Evolutionary conservation across 2,888 invertebrate genomes (phyloP), one percentile per base, ranked within the genome.

Genomic region (Phyllotreta cruciferae): DNA sequence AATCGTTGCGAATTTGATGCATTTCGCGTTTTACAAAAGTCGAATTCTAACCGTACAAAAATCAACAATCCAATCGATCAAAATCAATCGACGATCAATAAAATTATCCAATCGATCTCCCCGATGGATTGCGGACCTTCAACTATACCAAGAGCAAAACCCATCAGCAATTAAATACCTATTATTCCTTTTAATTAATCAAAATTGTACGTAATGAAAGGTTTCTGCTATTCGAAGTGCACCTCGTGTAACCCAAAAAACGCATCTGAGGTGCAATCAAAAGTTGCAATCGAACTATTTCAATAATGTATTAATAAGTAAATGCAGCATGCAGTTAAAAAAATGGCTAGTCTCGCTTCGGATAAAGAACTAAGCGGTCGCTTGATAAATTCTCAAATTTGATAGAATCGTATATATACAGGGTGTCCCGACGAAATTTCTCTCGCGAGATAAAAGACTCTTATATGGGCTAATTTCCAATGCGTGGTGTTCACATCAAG

Each of bases 291-390:
- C 49, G n/a, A 47, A 41, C 58, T 58, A 50, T 24, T 52, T 58
- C 41, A 41, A 52, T 64, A 62, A 66, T 64, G 65, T 56, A 64
- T n/a, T n/a, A n/a, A n/a, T n/a, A n/a, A n/a, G n/a, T n/a, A n/a
- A n/a, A n/a, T n/a, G 44, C 67, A 68, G 67, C 69, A 67, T 64
- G 62, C 66, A 50, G 41, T 62, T 53, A 24, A 47, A 62, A 62
- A 64, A 60, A 56, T 66, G 36, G 62, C 60, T 67, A 69, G 58
- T 63, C 63, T 63, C 49, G 60, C 52, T 50, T 58, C 50, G 36
- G 60, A 64, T 66, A 58, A 67, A 65, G 63, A 24, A 60, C 63
- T 58, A 70, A 70, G 70, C 70, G 52, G 58, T 58, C 58, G 58
- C 58, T 50, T 58, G 58, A 58, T 58, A 58, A 50, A 58, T 52